A percentile compares a stretch with the other conserved stretches of the same genome.
Conservation (phyloP, 1,140 invertebrate genomes). For the Bombyx mori region ASM3026992v2 NC_085121.1:9191001-9191500, state of each 20-base stretch:
- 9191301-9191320: constrained; percentile 30
- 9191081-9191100: constrained; percentile 38
- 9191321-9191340: constrained; percentile 9
- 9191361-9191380: constrained; percentile 62
- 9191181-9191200: constrained; percentile 4
- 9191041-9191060: constrained; percentile 23
- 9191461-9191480: constrained; percentile 28
- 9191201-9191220: constrained; percentile 10
- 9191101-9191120: constrained; percentile 25
- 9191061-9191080: constrained; percentile 32
- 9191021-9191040: constrained; percentile 27
- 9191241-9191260: constrained; percentile 42
- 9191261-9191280: constrained; percentile 14
- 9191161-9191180: constrained; percentile 18
- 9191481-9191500: background rate
- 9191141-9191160: constrained; percentile 23
- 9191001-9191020: constrained; percentile 5
- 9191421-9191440: constrained; percentile 47
- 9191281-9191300: constrained; percentile 25
- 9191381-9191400: constrained; percentile 60
- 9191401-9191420: constrained; percentile 61
- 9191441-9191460: constrained; percentile 38
- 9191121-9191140: constrained; percentile 20
- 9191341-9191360: constrained; percentile 28
- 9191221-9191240: constrained; percentile 36